phyloP scores from a whole-genome alignment of 2,113 vertebrate genomes.

The Odontesthes bonariensis region DNA sequence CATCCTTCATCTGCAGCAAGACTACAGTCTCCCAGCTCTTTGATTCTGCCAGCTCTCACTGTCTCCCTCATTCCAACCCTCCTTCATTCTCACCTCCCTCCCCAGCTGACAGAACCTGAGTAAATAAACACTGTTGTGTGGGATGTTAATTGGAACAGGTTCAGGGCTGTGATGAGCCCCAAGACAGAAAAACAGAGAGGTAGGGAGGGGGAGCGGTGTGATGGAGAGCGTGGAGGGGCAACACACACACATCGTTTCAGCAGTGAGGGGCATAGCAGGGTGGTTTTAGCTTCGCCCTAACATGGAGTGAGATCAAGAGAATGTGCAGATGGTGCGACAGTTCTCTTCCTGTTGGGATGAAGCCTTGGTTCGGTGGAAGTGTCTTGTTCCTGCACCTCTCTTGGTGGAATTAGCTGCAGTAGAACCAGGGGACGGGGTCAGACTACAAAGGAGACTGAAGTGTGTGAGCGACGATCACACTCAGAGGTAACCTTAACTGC shows the following conservation, averaged over 20 bases:
- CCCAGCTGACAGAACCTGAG: slow-evolving; percentile 62
- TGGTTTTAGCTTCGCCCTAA: slow-evolving; percentile 44
- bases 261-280: slow-evolving; percentile 61
- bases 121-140: slow-evolving; percentile 77
- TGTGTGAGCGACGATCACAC: slow-evolving; percentile 10
- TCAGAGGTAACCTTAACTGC: too few species aligned
- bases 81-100: slow-evolving; percentile 66
- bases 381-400: slow-evolving; percentile 25
- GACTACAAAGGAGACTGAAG: slow-evolving; percentile 7
- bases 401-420: not conserved
- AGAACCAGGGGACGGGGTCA: slow-evolving; percentile 19
- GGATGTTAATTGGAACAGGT: slow-evolving; percentile 79
- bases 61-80: slow-evolving; percentile 28
- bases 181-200: slow-evolving; percentile 72
- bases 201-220: slow-evolving; percentile 57
- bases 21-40: slow-evolving; percentile 58
- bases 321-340: slow-evolving; percentile 65
- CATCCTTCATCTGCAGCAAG: slow-evolving; percentile 50
- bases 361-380: slow-evolving; percentile 38
- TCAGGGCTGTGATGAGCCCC: slow-evolving; percentile 72
- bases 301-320: slow-evolving; percentile 67
- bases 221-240: slow-evolving; percentile 55
- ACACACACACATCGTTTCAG: slow-evolving; percentile 56
- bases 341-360: slow-evolving; percentile 55
- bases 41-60: slow-evolving; percentile 63